Conservation (phyloP, 2,797 vertebrate species). For the Staurois parvus region DNA sequence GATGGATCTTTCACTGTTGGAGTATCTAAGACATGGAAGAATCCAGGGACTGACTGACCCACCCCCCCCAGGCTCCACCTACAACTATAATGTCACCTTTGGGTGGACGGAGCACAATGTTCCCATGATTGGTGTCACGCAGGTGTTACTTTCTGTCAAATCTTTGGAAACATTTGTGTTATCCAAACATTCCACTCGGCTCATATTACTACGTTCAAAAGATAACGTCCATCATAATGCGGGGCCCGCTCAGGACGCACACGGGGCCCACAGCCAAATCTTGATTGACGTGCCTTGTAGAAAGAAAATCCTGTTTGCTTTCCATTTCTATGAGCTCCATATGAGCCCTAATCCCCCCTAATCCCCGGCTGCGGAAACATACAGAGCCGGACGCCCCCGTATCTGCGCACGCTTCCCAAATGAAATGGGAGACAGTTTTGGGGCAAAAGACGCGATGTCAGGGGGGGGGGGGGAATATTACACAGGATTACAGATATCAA, state of each 20-base stretch:
- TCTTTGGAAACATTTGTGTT: neutral
- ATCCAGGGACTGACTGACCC: too few species aligned
- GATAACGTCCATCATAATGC: neutral
- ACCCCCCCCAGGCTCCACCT: too few species aligned
- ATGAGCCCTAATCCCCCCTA: slow-evolving; percentile 29
- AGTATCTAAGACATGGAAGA: too few species aligned
- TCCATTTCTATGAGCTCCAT: slow-evolving; percentile 47
- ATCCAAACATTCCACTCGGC: neutral
- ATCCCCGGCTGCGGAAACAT: slow-evolving; percentile 32
- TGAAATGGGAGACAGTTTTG: slow-evolving; percentile 1
- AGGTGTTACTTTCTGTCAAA: neutral
- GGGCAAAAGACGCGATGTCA: neutral
- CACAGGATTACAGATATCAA: neutral
- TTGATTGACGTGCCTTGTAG: slow-evolving; percentile 19
- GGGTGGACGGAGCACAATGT: neutral
- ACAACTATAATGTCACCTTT: too few species aligned
- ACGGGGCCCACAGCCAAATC: neutral
- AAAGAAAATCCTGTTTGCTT: slow-evolving; percentile 12
- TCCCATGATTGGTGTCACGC: neutral
- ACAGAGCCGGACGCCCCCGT: neutral
- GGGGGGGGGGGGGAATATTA: neutral
- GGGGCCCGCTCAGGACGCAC: neutral
- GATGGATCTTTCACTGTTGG: too few species aligned
- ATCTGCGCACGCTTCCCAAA: neutral
- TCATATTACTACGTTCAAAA: neutral